Evolutionary conservation across 2,113 vertebrate species (phyloP), one percentile per base, ranked within the genome.

Genomic region (Dissostichus mawsoni): DNA sequence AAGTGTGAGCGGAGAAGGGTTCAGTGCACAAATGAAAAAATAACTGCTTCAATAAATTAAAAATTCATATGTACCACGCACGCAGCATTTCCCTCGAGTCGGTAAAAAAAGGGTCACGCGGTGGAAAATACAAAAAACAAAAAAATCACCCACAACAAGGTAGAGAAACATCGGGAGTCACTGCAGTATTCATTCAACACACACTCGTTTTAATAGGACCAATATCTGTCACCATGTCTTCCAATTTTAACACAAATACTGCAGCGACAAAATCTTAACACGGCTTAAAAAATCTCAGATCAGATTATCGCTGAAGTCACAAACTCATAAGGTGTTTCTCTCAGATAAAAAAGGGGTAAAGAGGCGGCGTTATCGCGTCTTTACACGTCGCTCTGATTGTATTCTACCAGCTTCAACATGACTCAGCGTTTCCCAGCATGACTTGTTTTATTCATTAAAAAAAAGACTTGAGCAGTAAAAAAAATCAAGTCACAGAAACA

Each of bases 1-100:
- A 89, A 82, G 86, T 91, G 79, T 86, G 79, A 90, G 62, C 50
- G 76, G 75, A 76, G 66, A 56, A 84, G 76, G 74, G 58, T 73
- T 91, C 91, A 94, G 90, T 94, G 92, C 92, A 92, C 78, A 84
- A 68, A 82, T 78, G 65, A 91, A 87, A 8, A 92, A 76, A 76
- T 5, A 92, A 80, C 78, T 3, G 86, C 65, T 93, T 93, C 88
- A 92, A 95, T 95, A 95, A 95, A 93, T 94, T 76, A 91, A 74
- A 89, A 79, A 83, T n/a, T 72, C 14, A 51, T 57, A 77, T 88
- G 69, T 84, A 92, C 84, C 92, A 87, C 82, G 36, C 92, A 87
- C 83, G 36, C 59, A 80, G 62, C 63, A 69, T 77, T 84, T 83
- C 73, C 73, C 64, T 82, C 48, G 16, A 62, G 53, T 67, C 44